Base-by-base conservation (phyloP, 2,888 invertebrate genomes). In the Ectemnius continuus region DNA sequence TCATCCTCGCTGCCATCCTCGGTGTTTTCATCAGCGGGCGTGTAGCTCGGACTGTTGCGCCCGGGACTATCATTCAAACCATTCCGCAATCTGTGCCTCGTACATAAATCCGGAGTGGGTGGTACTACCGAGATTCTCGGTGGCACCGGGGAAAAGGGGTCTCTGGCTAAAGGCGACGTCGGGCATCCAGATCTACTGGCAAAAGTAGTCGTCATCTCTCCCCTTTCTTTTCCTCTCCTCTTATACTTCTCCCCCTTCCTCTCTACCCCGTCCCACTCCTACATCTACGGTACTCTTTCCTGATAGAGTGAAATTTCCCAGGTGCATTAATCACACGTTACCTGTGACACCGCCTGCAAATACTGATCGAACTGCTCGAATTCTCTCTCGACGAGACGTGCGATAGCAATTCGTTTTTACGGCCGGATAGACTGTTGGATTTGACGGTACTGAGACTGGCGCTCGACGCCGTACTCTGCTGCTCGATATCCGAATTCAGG, bases 61-160 rank as follows among this genome's bases (percentile, higher is more conserved):
- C 88, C 86, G 4, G 90, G 89, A 68, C 89, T 90, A 68, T 90
- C 90, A 69, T 85, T 82, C 63, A 85, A 61, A 2, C 89, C 88
- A 67, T 87, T 90, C 26, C 86, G 81, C 20, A 89, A 68, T 73
- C 88, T 87, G 59, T 88, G 85, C 57, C 84, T 86, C 52, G 85
- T 83, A 67, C 87, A 88, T 4, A 89, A 91, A 84, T 95, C 95
- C 2, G 95, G 95, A 0, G 95, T 95, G 26, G 96, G 95, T 72
- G 96, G 95, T 71, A 95, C 93, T 74, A 96, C 94, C 60, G 95
- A 93, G 85, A 96, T 95, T 85, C 94, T 95, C 71, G 95, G 95
- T 80, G 95, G 91, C 46, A 91, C 83, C 46, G 92, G 92, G 16
- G 91, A 91, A 76, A 92, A 92, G 4, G 92, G 92, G 75, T 92